Conservation (phyloP, 2,797 vertebrate genomes). For the Triplophysa bombifrons region DNA sequence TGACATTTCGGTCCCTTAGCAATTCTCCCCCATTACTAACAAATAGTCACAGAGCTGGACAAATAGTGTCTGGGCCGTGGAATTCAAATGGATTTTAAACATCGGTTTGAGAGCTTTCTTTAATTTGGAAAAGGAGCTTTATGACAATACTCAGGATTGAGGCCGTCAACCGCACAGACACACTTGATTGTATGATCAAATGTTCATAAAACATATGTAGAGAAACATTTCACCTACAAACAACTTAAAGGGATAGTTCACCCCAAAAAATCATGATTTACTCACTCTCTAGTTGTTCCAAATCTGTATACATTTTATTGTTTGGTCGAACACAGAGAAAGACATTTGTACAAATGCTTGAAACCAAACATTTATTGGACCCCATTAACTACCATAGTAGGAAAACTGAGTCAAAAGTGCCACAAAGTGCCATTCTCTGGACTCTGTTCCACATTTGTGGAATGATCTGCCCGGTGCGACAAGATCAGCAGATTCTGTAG, state of each 20-base stretch:
- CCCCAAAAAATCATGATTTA: no score
- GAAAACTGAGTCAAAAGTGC: no score
- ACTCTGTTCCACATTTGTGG: no score
- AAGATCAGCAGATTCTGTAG: no score
- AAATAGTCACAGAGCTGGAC: slow-evolving; percentile 23
- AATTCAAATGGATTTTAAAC: slow-evolving; percentile 7
- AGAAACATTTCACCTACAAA: slow-evolving; percentile 70
- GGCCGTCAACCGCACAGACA: slow-evolving; percentile 52
- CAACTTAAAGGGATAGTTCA: neutral
- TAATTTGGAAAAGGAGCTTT: slow-evolving; percentile 2
- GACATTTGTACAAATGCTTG: no score
- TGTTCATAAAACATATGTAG: slow-evolving; percentile 67
- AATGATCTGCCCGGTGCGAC: no score
- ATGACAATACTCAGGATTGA: slow-evolving; percentile 41
- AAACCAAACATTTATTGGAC: no score
- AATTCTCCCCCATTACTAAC: slow-evolving; percentile 31
- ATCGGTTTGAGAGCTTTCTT: neutral
- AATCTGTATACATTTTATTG: no score
- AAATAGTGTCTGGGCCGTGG: slow-evolving; percentile 3
- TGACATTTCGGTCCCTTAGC: slow-evolving; percentile 24
- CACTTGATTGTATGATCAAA: slow-evolving; percentile 22
- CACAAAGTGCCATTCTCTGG: no score
- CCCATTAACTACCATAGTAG: no score
- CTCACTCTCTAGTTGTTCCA: no score
- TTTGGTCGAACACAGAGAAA: no score